These are phyloP conservation scores for Cairina moschata DNA, from an alignment of 2,113 vertebrate species.

Conservation along the genomic window DNA sequence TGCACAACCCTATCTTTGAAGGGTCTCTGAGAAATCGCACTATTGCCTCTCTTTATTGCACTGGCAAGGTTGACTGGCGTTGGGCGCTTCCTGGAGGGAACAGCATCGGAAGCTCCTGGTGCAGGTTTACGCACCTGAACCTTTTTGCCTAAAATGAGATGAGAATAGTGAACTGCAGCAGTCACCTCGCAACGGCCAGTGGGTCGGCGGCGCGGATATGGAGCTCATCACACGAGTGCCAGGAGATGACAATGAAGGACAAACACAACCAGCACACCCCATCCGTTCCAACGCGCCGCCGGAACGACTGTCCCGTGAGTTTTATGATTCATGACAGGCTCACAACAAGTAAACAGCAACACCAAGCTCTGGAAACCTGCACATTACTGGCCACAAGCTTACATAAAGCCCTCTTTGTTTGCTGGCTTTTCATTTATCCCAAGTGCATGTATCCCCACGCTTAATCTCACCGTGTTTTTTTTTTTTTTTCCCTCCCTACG, in stretches of 20 bases:
- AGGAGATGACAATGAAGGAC: not conserved
- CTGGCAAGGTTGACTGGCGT: slow-evolving; percentile 92
- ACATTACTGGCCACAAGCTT: not conserved
- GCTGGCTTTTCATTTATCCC: slow-evolving; percentile 5
- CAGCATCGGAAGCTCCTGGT: slow-evolving; percentile 82
- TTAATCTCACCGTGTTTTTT: not conserved
- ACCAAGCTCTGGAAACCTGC: slow-evolving; percentile 23
- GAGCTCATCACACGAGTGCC: accelerated
- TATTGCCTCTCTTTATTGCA: slow-evolving; percentile 82
- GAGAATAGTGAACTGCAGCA: not conserved
- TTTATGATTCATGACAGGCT: not conserved
- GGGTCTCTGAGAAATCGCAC: slow-evolving; percentile 81
- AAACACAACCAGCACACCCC: not conserved
- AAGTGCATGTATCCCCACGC: not conserved
- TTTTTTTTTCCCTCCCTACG: not conserved
- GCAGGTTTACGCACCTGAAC: slow-evolving; percentile 94
- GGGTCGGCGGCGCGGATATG: accelerated
- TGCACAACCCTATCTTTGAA: slow-evolving; percentile 92
- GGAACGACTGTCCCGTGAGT: accelerated
- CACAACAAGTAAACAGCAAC: not conserved
- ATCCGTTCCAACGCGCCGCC: accelerated
- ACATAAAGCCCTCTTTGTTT: slow-evolving; percentile 27
- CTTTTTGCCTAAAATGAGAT: slow-evolving; percentile 85
- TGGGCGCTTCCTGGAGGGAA: slow-evolving; percentile 87
- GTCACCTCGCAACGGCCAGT: not conserved